Percentiles rank a stretch among this genome's conserved stretches.
These are phyloP conservation scores for Coelinius sp. DNA, from an alignment of 2,888 invertebrate genomes.

Conservation along the genomic window DNA sequence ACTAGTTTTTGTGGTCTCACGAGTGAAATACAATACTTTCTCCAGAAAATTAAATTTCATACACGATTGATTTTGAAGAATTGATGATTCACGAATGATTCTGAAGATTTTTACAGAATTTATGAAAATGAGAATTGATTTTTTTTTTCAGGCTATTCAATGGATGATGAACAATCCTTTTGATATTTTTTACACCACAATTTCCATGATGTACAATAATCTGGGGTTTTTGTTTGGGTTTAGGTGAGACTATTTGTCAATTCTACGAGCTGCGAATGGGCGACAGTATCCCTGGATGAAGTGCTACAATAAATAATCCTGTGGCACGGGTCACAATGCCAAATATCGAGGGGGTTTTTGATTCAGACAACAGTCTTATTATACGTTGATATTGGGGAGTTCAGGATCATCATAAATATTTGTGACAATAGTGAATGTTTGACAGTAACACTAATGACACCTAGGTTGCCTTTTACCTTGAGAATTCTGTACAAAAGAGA, in stretches of 20 bases:
- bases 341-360: constrained; percentile 27
- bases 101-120: neutral
- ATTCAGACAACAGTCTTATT: constrained; percentile 3
- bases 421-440: constrained; percentile 58
- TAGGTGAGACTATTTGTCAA: constrained; percentile 32
- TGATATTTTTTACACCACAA: neutral
- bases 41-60: constrained; percentile 1
- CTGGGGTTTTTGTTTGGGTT: constrained; percentile 5
- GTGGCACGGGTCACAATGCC: constrained; percentile 22
- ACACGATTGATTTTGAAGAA: neutral
- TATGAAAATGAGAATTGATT: neutral
- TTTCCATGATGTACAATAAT: constrained; percentile 1
- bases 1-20: constrained; percentile 25
- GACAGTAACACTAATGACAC: constrained; percentile 66
- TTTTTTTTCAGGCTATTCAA: neutral
- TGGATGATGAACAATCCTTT: constrained; percentile 13
- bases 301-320: constrained; percentile 25
- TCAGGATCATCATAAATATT: constrained; percentile 54
- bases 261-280: constrained; percentile 31
- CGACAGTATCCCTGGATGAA: constrained; percentile 20
- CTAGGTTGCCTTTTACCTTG: constrained; percentile 48
- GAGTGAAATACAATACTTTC: neutral
- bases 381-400: neutral
- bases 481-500: constrained; percentile 61
- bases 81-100: neutral